These are phyloP conservation scores for Operophtera brumata DNA, from an alignment of 2,888 invertebrate species.

Conservation along the genomic window DNA sequence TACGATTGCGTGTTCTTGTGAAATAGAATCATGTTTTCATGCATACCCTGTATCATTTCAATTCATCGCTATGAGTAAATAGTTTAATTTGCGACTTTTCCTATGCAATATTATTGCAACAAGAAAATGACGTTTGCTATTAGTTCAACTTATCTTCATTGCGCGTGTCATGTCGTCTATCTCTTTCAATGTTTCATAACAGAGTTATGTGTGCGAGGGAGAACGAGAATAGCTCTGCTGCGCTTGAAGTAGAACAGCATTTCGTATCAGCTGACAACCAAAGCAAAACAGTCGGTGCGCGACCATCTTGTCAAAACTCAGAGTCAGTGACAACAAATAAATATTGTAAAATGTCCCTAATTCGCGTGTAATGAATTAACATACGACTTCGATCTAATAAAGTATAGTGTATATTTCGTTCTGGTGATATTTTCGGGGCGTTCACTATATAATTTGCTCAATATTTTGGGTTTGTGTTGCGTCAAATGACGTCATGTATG, in stretches of 20 bases:
- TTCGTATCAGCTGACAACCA: conserved; percentile 82
- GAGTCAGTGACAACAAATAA: conserved; percentile 77
- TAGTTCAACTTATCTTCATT: conserved; percentile 59
- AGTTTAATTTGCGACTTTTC: conserved; percentile 59
- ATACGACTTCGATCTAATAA: conserved; percentile 65
- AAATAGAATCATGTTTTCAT: conserved; percentile 64
- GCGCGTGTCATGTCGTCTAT: conserved; percentile 47
- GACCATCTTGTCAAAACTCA: conserved; percentile 81
- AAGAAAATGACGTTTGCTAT: conserved; percentile 70
- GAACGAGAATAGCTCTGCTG: conserved; percentile 40
- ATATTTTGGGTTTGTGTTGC: conserved; percentile 78
- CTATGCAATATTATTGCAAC: conserved; percentile 68
- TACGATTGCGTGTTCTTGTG: conserved; percentile 62
- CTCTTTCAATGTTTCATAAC: conserved; percentile 41
- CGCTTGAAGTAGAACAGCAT: conserved; percentile 63
- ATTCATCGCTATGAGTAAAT: conserved; percentile 60
- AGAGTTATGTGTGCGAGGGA: conserved; percentile 40
- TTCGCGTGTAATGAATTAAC: conserved; percentile 74
- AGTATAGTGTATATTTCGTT: conserved; percentile 68
- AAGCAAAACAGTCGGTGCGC: conserved; percentile 82
- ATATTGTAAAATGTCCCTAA: conserved; percentile 79
- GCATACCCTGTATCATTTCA: conserved; percentile 53
- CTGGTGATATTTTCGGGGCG: conserved; percentile 66
- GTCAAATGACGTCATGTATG: conserved; percentile 81
- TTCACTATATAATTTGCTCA: conserved; percentile 73